These are phyloP conservation scores for Drosophila lacertosa DNA, from an alignment of 1,140 invertebrate species.

Conservation along the genomic window DNA sequence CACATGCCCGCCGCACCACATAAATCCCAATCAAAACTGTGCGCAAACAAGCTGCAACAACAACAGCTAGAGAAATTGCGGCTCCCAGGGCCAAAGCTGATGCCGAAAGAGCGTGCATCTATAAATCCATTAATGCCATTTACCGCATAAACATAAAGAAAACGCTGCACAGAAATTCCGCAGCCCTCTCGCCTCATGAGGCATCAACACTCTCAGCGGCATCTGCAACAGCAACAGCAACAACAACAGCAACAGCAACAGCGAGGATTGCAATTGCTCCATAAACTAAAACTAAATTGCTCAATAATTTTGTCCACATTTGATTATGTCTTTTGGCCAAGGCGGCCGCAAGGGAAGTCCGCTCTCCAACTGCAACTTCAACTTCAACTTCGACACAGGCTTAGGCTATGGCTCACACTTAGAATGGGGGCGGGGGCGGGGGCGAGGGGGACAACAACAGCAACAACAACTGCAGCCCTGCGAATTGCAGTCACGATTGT, in stretches of 20 bases:
- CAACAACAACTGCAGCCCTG: slow-evolving; percentile 23
- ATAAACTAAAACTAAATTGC: slow-evolving; percentile 83
- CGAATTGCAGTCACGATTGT: slow-evolving; percentile 78
- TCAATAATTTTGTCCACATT: slow-evolving; percentile 83
- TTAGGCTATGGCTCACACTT: background rate
- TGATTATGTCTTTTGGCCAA: slow-evolving; percentile 77
- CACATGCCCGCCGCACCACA: slow-evolving; percentile 48
- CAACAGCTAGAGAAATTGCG: background rate
- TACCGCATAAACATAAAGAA: slow-evolving; percentile 81
- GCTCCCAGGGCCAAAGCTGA: background rate
- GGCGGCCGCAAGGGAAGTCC: background rate
- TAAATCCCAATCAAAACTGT: slow-evolving; percentile 79
- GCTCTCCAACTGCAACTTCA: slow-evolving; percentile 11
- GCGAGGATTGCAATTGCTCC: slow-evolving; percentile 70
- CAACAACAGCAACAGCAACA: slow-evolving; percentile 25
- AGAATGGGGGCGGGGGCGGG: background rate
- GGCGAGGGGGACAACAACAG: background rate
- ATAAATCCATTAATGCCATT: slow-evolving; percentile 82
- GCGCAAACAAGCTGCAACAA: slow-evolving; percentile 57
- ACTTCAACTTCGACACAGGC: background rate
- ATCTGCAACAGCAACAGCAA: background rate
- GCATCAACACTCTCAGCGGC: slow-evolving; percentile 60
- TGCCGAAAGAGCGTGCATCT: slow-evolving; percentile 56
- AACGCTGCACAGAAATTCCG: slow-evolving; percentile 48
- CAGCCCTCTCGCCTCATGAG: slow-evolving; percentile 16